These are phyloP conservation scores for Chionoecetes opilio DNA, from an alignment of 1,140 invertebrate genomes.

Conservation along the genomic window DNA sequence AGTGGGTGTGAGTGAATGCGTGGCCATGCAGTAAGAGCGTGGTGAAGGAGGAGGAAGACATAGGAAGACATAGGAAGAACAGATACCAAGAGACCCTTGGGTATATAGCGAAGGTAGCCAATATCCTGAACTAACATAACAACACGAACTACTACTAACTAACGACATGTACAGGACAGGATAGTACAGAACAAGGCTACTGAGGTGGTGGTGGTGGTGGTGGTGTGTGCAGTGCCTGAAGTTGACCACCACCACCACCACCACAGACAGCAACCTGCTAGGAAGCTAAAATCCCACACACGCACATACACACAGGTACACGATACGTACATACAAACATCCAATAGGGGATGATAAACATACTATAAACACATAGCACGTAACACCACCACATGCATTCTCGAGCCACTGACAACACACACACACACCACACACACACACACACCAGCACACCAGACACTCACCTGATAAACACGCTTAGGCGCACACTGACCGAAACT, in stretches of 20 bases:
- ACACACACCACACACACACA: neutral
- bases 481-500: neutral
- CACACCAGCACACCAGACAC: neutral
- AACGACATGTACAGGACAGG: too few relatives aligned
- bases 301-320: neutral
- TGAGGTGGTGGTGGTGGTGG: neutral
- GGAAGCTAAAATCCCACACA: neutral
- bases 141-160: too few relatives aligned
- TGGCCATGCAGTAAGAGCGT: too few relatives aligned
- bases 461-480: neutral
- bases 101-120: too few relatives aligned
- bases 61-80: too few relatives aligned
- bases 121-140: too few relatives aligned
- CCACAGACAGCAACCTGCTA: neutral
- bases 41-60: too few relatives aligned
- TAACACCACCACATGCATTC: neutral
- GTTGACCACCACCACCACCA: slow-evolving; percentile 23
- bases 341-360: neutral
- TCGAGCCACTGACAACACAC: neutral
- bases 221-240: slow-evolving; percentile 4
- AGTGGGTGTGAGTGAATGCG: too few relatives aligned
- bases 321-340: neutral
- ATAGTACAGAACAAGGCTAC: neutral
- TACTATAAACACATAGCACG: neutral
- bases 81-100: too few relatives aligned